These are phyloP conservation scores for Molossus alvarezi DNA, from an alignment of 2,797 vertebrate species.

Conservation along the genomic window DNA sequence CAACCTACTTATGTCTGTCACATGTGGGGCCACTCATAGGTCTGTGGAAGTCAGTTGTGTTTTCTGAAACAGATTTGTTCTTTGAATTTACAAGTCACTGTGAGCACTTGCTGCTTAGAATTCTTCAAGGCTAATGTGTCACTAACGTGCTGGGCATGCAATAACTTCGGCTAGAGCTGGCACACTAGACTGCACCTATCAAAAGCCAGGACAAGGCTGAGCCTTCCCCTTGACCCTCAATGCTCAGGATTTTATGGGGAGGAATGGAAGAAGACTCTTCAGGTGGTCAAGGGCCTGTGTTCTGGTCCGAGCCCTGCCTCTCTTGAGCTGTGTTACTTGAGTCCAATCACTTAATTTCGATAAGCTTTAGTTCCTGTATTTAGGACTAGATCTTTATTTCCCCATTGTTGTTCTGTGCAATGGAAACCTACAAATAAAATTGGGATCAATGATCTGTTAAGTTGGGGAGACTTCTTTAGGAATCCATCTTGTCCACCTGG, in stretches of 20 bases:
- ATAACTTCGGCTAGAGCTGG: neutral
- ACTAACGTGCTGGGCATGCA: neutral
- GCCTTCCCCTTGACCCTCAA: neutral
- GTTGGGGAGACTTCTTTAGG: neutral
- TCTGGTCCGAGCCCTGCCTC: neutral
- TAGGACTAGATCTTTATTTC: neutral
- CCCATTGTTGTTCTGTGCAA: neutral
- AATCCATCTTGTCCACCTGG: neutral
- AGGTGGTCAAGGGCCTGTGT: neutral
- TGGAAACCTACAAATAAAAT: neutral
- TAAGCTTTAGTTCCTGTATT: neutral
- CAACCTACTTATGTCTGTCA: neutral
- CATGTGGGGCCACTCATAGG: neutral
- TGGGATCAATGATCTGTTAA: neutral
- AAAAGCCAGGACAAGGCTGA: neutral
- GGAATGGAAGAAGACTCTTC: neutral
- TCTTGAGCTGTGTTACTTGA: neutral
- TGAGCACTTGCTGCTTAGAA: neutral
- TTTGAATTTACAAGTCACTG: slow-evolving; percentile 1
- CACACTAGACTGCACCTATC: neutral
- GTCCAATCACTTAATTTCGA: neutral
- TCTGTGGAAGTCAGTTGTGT: neutral
- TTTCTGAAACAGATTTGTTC: slow-evolving; percentile 46
- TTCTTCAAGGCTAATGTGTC: slow-evolving; percentile 1
- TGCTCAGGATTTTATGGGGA: neutral